Evolutionary conservation across 2,113 vertebrate species (phyloP).

Genomic region (Noturus placidus): DNA sequence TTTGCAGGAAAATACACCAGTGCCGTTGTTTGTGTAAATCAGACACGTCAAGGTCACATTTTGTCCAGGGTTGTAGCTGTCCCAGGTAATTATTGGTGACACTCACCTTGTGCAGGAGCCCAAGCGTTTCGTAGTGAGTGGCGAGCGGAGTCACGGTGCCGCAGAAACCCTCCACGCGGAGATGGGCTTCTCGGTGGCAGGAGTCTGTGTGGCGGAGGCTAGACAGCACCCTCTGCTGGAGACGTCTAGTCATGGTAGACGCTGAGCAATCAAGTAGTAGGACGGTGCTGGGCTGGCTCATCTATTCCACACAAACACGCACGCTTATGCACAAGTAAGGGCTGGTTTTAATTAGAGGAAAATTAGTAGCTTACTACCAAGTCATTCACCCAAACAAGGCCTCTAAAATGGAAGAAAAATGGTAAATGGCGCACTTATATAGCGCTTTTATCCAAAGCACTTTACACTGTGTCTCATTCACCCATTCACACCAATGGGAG

Average conservation of each 20-base stretch:
- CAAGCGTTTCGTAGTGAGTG: conserved; percentile 76
- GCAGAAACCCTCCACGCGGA: conserved; percentile 74
- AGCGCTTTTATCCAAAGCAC: too few species aligned
- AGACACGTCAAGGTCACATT: too few species aligned
- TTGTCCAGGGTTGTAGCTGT: too few species aligned
- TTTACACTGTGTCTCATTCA: too few species aligned
- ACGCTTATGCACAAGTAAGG: not conserved
- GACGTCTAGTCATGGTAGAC: conserved; percentile 79
- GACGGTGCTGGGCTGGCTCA: conserved; percentile 81
- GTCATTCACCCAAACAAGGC: not conserved
- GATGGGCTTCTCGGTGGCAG: conserved; percentile 50
- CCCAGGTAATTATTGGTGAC: not conserved
- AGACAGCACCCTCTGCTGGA: conserved; percentile 66
- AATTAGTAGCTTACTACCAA: not conserved
- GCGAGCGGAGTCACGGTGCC: conserved; percentile 68
- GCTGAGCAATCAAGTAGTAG: conserved; percentile 83
- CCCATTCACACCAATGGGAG: too few species aligned
- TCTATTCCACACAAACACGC: conserved; percentile 63
- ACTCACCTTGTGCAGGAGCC: conserved; percentile 79
- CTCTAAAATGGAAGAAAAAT: not conserved
- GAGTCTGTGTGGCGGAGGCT: conserved; percentile 43
- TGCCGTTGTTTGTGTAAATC: too few species aligned
- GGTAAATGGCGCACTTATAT: too few species aligned
- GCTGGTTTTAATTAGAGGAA: not conserved
- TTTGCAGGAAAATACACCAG: too few species aligned